These are phyloP conservation scores for Cataglyphis altisquamis DNA, from an alignment of 2,888 invertebrate species.

Conservation along the genomic window DNA sequence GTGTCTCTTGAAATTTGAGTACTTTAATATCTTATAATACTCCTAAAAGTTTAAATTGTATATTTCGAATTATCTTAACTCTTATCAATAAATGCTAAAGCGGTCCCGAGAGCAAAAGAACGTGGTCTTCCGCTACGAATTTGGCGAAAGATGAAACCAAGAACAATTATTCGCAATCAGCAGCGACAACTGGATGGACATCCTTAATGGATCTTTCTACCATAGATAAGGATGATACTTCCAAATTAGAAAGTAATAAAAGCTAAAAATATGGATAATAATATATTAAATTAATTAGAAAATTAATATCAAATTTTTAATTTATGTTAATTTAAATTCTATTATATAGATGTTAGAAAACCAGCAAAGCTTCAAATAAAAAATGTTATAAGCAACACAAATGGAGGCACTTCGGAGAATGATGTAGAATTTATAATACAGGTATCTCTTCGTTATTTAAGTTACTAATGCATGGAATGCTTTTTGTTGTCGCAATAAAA, in stretches of 20 bases:
- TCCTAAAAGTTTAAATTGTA: background rate
- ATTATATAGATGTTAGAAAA: slow-evolving; percentile 54
- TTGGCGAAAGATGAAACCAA: slow-evolving; percentile 85
- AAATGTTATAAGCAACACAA: slow-evolving; percentile 83
- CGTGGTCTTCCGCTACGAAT: slow-evolving; percentile 93
- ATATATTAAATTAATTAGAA: background rate
- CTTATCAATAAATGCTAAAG: slow-evolving; percentile 33
- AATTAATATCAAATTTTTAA: slow-evolving; percentile 1
- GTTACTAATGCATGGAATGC: slow-evolving; percentile 39
- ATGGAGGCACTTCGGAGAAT: slow-evolving; percentile 79
- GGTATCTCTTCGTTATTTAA: slow-evolving; percentile 70
- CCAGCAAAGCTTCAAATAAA: slow-evolving; percentile 82
- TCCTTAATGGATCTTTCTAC: slow-evolving; percentile 93
- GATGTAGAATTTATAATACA: slow-evolving; percentile 85
- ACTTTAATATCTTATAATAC: background rate
- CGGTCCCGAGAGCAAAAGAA: slow-evolving; percentile 87
- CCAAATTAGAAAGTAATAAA: slow-evolving; percentile 60
- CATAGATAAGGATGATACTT: slow-evolving; percentile 68
- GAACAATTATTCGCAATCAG: slow-evolving; percentile 53
- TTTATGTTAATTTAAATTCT: background rate
- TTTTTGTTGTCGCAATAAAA: slow-evolving; percentile 38
- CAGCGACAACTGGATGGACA: slow-evolving; percentile 88
- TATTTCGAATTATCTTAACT: background rate
- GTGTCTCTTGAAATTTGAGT: background rate
- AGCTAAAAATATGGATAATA: background rate